phyloP scores from a whole-genome alignment of 2,113 vertebrate species.

The Aplodontia rufa region DNA sequence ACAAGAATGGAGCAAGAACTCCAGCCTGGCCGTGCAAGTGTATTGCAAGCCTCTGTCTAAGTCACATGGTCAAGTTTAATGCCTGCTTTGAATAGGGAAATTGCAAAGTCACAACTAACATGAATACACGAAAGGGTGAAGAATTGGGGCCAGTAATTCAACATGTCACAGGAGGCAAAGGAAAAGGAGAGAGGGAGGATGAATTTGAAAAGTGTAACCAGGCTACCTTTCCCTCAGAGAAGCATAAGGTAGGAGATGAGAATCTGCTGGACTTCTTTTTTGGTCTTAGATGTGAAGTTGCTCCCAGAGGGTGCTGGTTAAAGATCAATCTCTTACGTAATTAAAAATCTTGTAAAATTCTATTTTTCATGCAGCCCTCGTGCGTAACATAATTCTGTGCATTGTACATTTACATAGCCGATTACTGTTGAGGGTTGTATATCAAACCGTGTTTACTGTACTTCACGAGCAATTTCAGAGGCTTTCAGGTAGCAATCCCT shows the following conservation, averaged over 20 bases:
- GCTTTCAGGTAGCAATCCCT: background rate
- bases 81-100: background rate
- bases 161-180: background rate
- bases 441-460: background rate
- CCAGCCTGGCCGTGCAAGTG: background rate
- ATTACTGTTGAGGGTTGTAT: background rate
- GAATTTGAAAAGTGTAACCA: background rate
- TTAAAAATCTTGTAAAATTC: background rate
- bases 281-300: background rate
- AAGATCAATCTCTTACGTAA: background rate
- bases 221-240: background rate
- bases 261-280: background rate
- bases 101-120: background rate
- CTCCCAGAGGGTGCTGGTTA: background rate
- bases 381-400: background rate
- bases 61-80: background rate
- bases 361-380: background rate
- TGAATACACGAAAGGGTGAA: accelerated
- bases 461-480: background rate
- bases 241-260: background rate
- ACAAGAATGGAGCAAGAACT: background rate
- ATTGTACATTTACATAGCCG: background rate
- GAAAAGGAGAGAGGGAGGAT: background rate
- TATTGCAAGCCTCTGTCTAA: background rate
- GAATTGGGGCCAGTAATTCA: background rate